Evolutionary conservation across 2,888 invertebrate species (phyloP), one percentile per base, ranked within the genome.

Genomic region (Monoplex corrugatus): DNA sequence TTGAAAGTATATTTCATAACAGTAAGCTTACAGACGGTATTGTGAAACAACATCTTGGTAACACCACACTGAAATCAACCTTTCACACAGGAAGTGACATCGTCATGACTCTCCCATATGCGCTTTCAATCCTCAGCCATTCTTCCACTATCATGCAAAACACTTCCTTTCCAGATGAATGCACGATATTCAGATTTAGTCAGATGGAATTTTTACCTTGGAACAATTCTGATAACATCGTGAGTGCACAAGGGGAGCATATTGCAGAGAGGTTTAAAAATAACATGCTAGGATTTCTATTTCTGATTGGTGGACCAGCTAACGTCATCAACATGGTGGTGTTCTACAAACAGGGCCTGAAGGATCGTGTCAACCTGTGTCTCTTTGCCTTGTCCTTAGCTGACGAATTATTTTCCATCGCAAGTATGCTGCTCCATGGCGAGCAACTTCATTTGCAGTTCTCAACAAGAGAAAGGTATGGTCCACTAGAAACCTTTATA

Each of bases 291-390:
- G 72, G 10, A 0, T 72, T 72, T 13, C 6, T 72, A 6, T 72
- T 72, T 72, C 72, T 72, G 38, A 72, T 72, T 72, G 72, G 72
- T 35, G 72, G 72, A 35, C 72, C 72, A 0, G 72, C 35, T 0
- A 72, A 72, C 72, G 38, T 72, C 72, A 72, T 38, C 72, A 72
- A 72, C 38, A 68, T 68, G 63, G 16, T 28, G 63, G 63, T 68
- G 32, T 68, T 68, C 6, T 68, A 68, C 28, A 8, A 28, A 68
- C 63, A 68, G 28, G 28, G n/a, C 63, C 63, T 68, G 2, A 0
- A 23, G 63, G 63, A 68, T 38, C 72, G 72, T 32, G 35, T 72
- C 72, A 72, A 72, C 72, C 32, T 72, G 32, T 72, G 72, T 72
- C 72, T 72, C 72, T 72, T 72, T 35, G 72, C 72, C 35, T 35